A percentile compares a stretch with the other conserved stretches of the same genome.
These are phyloP conservation scores for Agonopterix heracliana DNA, from an alignment of 2,888 invertebrate species.

Conservation along the genomic window DNA sequence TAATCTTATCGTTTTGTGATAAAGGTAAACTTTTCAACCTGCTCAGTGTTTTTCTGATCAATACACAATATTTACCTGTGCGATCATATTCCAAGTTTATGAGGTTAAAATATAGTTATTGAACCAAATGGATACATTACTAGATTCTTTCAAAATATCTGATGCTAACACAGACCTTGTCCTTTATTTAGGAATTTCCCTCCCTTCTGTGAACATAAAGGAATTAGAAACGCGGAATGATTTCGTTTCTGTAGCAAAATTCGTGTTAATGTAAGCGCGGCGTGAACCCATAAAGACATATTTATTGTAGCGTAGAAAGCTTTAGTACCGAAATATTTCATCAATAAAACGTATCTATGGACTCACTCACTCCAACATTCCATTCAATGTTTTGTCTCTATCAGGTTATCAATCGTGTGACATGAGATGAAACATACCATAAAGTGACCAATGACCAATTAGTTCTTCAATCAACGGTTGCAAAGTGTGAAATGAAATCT, in stretches of 20 bases:
- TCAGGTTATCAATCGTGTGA: slow-evolving; percentile 1
- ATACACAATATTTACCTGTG: slow-evolving; percentile 23
- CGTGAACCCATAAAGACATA: slow-evolving; percentile 4
- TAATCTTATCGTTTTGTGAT: slow-evolving; percentile 65
- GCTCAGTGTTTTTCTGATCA: slow-evolving; percentile 37
- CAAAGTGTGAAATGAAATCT: slow-evolving; percentile 47
- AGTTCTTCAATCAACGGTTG: slow-evolving; percentile 35
- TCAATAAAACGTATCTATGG: not conserved
- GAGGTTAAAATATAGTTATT: not conserved
- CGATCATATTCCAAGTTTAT: not conserved
- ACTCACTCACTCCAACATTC: slow-evolving; percentile 6
- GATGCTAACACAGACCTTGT: too few species aligned
- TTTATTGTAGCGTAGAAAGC: not conserved
- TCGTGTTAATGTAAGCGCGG: not conserved
- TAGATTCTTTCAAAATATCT: too few species aligned
- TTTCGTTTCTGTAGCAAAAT: not conserved
- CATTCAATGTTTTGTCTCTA: slow-evolving; percentile 2
- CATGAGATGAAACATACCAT: slow-evolving; percentile 1
- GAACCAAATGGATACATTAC: too few species aligned
- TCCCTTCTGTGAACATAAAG: too few species aligned
- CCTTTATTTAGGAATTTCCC: too few species aligned
- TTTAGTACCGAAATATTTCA: not conserved
- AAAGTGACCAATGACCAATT: slow-evolving; percentile 16
- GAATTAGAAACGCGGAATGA: not conserved
- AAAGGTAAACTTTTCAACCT: slow-evolving; percentile 45